Percentiles rank a stretch among this genome's conserved stretches.
These are phyloP conservation scores for Branchellion lobata DNA, from an alignment of 2,888 invertebrate species.

Conservation along the genomic window DNA sequence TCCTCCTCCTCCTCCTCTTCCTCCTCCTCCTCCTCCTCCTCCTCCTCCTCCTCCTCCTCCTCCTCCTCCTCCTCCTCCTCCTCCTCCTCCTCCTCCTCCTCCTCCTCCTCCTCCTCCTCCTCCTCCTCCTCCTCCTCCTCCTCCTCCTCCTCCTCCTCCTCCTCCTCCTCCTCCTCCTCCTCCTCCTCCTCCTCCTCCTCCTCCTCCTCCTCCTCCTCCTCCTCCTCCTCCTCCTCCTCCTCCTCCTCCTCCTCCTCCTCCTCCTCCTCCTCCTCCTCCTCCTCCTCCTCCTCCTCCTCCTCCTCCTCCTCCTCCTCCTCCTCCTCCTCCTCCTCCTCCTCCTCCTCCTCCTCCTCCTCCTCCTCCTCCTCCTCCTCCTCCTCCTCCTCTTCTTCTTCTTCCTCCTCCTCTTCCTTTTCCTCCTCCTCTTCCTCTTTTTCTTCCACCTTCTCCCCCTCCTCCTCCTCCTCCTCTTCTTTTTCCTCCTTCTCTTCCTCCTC, in stretches of 20 bases:
- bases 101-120: neutral
- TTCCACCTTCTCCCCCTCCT: no score
- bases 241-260: neutral
- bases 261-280: neutral
- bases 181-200: neutral
- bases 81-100: neutral
- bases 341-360: constrained; percentile 35
- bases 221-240: neutral
- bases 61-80: neutral
- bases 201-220: neutral
- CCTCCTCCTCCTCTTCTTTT: neutral
- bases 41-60: constrained; percentile 33
- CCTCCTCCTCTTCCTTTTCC: constrained; percentile 29
- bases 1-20: neutral
- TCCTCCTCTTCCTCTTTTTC: constrained; percentile 29
- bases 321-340: constrained; percentile 33
- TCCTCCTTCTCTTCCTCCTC: neutral
- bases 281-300: neutral
- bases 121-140: neutral
- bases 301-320: neutral
- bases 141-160: neutral
- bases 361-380: constrained; percentile 35
- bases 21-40: neutral
- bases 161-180: neutral
- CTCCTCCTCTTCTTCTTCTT: constrained; percentile 25